These are phyloP conservation scores for Habropoda laboriosa DNA, from an alignment of 1,140 invertebrate species.

Conservation along the genomic window DNA sequence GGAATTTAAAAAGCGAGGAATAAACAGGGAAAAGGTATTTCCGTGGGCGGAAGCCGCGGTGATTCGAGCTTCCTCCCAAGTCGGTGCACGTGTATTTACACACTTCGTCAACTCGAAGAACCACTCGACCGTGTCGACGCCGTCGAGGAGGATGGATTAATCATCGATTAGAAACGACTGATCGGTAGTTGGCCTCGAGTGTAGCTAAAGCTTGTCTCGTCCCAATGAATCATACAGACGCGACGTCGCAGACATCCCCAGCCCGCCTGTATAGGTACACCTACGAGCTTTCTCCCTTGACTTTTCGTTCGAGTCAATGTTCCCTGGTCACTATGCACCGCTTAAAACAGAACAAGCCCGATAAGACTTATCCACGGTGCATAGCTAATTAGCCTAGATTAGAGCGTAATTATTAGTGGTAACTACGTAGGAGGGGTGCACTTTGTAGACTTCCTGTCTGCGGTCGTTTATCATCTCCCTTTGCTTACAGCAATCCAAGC, in stretches of 20 bases:
- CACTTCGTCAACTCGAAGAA: slow-evolving; percentile 40
- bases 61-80: slow-evolving; percentile 9
- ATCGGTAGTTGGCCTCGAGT: slow-evolving; percentile 40
- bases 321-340: too few species aligned
- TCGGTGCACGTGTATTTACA: slow-evolving; percentile 5
- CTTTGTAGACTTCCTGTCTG: not conserved
- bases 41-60: not conserved
- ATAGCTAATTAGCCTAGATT: slow-evolving; percentile 2
- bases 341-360: not conserved
- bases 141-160: slow-evolving; percentile 49
- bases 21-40: not conserved
- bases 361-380: not conserved
- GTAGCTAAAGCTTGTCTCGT: not conserved
- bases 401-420: not conserved
- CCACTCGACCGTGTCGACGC: slow-evolving; percentile 34
- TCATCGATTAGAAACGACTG: slow-evolving; percentile 57
- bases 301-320: not conserved
- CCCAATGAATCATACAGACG: slow-evolving; percentile 2
- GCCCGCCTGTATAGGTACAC: too few species aligned
- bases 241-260: not conserved
- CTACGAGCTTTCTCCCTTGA: not conserved
- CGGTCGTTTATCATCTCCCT: not conserved
- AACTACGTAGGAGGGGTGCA: not conserved
- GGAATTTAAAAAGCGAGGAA: not conserved
- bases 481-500: too few species aligned